Percentiles rank a stretch among this genome's conserved stretches.
phyloP scores from a whole-genome alignment of 2,888 invertebrate species.

The Callosobruchus maculatus region DNA sequence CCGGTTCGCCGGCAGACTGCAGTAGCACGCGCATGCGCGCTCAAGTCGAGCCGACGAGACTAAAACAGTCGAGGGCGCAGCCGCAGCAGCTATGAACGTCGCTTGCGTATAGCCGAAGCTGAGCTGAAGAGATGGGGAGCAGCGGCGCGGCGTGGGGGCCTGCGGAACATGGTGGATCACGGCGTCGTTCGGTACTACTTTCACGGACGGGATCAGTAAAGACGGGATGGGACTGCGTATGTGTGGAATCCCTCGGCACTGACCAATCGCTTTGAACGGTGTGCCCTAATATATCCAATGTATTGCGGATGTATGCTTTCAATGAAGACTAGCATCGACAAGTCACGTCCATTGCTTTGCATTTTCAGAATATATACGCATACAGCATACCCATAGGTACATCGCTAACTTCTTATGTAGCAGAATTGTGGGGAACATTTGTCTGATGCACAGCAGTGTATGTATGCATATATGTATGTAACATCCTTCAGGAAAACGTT shows the following conservation, averaged over 20 bases:
- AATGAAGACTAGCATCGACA: too few relatives aligned
- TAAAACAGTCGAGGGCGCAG: background rate
- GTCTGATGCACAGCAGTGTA: too few relatives aligned
- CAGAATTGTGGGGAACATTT: too few relatives aligned
- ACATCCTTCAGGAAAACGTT: too few relatives aligned
- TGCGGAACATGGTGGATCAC: slow-evolving; percentile 10
- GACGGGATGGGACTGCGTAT: background rate
- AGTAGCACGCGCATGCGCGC: background rate
- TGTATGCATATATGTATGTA: too few relatives aligned
- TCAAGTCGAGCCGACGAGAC: slow-evolving; percentile 14
- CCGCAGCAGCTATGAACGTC: slow-evolving; percentile 19
- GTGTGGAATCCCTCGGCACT: background rate
- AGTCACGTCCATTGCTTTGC: too few relatives aligned
- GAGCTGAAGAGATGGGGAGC: slow-evolving; percentile 19
- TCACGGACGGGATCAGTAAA: background rate
- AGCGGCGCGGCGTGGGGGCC: slow-evolving; percentile 16
- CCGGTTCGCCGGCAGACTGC: slow-evolving; percentile 37
- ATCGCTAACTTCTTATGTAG: too few relatives aligned
- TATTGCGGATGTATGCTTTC: too few relatives aligned
- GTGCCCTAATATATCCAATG: too few relatives aligned
- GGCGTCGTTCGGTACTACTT: slow-evolving; percentile 14
- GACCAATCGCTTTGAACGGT: background rate
- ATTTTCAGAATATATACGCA: too few relatives aligned
- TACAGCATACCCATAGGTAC: too few relatives aligned
- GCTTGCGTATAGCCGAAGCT: slow-evolving; percentile 19